These are phyloP conservation scores for Mastomys natalensis DNA, from an alignment of 2,113 vertebrate genomes.

Conservation along the genomic window DNA sequence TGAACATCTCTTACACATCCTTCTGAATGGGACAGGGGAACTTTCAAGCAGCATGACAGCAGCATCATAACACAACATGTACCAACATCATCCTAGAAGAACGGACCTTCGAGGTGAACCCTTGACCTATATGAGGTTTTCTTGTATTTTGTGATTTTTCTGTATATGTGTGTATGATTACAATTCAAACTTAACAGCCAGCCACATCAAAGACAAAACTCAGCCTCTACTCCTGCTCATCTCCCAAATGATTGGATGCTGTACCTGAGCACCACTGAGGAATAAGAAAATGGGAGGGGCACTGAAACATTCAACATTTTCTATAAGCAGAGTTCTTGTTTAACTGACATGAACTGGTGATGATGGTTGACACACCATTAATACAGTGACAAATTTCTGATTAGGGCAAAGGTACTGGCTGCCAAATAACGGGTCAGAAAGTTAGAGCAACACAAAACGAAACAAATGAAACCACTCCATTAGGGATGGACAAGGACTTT, in stretches of 20 bases:
- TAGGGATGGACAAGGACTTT: slow-evolving; percentile 61
- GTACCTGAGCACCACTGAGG: background rate
- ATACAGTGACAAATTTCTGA: slow-evolving; percentile 67
- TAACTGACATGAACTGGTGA: slow-evolving; percentile 64
- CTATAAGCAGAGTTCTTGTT: slow-evolving; percentile 48
- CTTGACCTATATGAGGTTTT: background rate
- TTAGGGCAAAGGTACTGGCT: slow-evolving; percentile 67
- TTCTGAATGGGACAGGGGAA: background rate
- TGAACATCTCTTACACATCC: rapidly evolving
- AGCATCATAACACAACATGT: background rate
- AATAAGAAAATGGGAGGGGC: background rate
- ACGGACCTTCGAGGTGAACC: background rate
- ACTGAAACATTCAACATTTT: slow-evolving; percentile 11
- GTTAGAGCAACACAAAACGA: slow-evolving; percentile 59
- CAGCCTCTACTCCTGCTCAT: slow-evolving; percentile 51
- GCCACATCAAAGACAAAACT: background rate
- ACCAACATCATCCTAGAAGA: background rate
- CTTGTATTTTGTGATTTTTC: background rate
- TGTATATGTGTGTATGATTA: too few species aligned
- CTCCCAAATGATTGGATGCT: slow-evolving; percentile 14
- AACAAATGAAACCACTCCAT: slow-evolving; percentile 60
- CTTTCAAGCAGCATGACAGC: background rate
- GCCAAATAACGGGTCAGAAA: slow-evolving; percentile 61
- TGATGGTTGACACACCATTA: slow-evolving; percentile 15
- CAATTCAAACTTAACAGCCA: background rate